Conservation (phyloP, 1,140 invertebrate species). For the Chrysopa pallens region DNA sequence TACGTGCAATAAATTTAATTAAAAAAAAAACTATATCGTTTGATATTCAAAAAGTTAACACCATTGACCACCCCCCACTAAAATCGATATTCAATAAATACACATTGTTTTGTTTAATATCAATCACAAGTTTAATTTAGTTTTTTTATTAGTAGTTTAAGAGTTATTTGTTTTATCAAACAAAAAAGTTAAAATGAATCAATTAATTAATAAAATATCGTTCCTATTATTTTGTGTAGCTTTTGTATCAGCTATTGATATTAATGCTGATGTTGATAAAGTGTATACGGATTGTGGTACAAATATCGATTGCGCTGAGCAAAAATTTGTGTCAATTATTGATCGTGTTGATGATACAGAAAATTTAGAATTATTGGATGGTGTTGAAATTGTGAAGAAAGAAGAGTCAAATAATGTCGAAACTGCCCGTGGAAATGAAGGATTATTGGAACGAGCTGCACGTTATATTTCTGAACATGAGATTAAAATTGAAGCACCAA, state of each 20-base stretch:
- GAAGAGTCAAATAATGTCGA: conserved; percentile 13
- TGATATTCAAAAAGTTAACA: no score
- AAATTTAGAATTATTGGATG: conserved; percentile 20
- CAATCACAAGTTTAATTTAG: no score
- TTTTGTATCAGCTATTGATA: background rate
- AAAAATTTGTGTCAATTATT: conserved; percentile 23
- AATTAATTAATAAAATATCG: background rate
- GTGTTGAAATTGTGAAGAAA: conserved; percentile 19
- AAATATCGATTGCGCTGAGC: conserved; percentile 17
- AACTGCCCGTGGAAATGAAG: conserved; percentile 7
- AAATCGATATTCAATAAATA: no score
- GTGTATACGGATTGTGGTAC: conserved; percentile 8
- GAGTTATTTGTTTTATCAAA: no score
- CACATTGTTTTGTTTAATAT: no score
- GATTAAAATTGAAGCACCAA: conserved; percentile 20
- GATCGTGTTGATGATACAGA: conserved; percentile 21
- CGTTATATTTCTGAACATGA: conserved; percentile 24
- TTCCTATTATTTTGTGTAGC: background rate
- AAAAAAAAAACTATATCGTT: no score
- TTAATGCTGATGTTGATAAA: conserved; percentile 1
- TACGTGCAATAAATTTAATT: no score
- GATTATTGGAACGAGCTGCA: conserved; percentile 20
- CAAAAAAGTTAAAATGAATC: no score
- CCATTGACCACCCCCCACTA: no score
- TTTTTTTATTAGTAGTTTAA: no score